Conservation (phyloP, 1,140 invertebrate genomes). For the Hypothenemus hampei region DNA sequence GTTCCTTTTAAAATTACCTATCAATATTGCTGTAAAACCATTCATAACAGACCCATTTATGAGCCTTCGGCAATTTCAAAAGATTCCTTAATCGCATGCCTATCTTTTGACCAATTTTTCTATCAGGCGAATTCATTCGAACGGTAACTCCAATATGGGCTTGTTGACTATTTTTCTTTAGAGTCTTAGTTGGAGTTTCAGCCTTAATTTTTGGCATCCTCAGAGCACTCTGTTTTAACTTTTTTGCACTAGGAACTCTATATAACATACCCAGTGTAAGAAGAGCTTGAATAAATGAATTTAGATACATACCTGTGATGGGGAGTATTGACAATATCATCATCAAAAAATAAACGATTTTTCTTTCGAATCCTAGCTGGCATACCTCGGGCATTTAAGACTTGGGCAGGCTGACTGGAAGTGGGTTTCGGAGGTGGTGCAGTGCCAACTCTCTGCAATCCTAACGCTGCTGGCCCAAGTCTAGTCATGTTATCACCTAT, state of each 20-base stretch:
- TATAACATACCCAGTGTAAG: not conserved
- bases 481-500: conserved; percentile 61
- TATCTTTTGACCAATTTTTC: conserved; percentile 80
- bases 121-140: conserved; percentile 58
- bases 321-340: conserved; percentile 80
- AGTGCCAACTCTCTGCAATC: conserved; percentile 72
- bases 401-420: conserved; percentile 64
- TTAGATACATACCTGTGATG: conserved; percentile 49
- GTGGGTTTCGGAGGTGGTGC: conserved; percentile 64
- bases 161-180: conserved; percentile 44
- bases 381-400: conserved; percentile 79
- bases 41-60: conserved; percentile 98
- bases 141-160: conserved; percentile 31
- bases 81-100: conserved; percentile 89
- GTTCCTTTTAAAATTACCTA: conserved; percentile 54
- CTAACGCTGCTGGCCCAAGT: conserved; percentile 69
- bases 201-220: conserved; percentile 46
- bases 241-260: conserved; percentile 58
- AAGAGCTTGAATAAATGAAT: not conserved
- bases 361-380: conserved; percentile 85
- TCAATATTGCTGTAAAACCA: conserved; percentile 99
- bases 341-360: conserved; percentile 86
- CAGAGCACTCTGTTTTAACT: conserved; percentile 50
- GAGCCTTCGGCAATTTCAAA: conserved; percentile 96
- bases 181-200: conserved; percentile 31